These are phyloP conservation scores for Crax fasciolata DNA, from an alignment of 2,797 vertebrate species.

Conservation along the genomic window DNA sequence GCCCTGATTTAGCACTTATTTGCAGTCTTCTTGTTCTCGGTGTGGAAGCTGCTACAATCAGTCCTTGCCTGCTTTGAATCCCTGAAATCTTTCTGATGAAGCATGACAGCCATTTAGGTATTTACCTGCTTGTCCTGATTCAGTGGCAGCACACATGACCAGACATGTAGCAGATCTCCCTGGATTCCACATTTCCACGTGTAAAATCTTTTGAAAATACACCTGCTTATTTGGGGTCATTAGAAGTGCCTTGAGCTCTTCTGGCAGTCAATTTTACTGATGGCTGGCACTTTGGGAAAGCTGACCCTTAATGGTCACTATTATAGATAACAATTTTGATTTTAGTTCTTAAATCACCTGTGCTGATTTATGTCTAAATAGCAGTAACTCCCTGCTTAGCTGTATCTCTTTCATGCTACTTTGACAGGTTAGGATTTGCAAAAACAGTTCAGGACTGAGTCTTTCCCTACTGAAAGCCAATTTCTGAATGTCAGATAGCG, in stretches of 20 bases:
- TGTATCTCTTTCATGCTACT: conserved; percentile 29
- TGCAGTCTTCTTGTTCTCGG: not conserved
- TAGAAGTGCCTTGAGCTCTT: not conserved
- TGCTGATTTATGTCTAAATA: conserved; percentile 58
- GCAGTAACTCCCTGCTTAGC: conserved; percentile 19
- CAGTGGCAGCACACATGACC: not conserved
- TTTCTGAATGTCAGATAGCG: conserved; percentile 6
- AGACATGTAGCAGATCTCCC: not conserved
- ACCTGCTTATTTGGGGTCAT: not conserved
- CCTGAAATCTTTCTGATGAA: not conserved
- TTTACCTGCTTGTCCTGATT: not conserved
- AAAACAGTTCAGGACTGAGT: conserved; percentile 33
- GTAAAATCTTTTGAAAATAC: not conserved
- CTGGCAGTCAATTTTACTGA: not conserved
- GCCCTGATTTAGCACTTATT: not conserved
- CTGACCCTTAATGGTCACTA: not conserved
- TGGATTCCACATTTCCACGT: not conserved
- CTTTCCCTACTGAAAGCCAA: not conserved
- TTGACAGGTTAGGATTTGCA: conserved; percentile 12
- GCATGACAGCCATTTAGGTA: not conserved
- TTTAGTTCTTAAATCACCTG: conserved; percentile 43
- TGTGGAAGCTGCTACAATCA: not conserved
- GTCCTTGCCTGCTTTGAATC: not conserved
- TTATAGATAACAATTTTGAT: not conserved
- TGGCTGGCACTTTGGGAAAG: conserved; percentile 18